These are phyloP conservation scores for Entomyzon cyanotis DNA, from an alignment of 2,113 vertebrate genomes.

Conservation along the genomic window DNA sequence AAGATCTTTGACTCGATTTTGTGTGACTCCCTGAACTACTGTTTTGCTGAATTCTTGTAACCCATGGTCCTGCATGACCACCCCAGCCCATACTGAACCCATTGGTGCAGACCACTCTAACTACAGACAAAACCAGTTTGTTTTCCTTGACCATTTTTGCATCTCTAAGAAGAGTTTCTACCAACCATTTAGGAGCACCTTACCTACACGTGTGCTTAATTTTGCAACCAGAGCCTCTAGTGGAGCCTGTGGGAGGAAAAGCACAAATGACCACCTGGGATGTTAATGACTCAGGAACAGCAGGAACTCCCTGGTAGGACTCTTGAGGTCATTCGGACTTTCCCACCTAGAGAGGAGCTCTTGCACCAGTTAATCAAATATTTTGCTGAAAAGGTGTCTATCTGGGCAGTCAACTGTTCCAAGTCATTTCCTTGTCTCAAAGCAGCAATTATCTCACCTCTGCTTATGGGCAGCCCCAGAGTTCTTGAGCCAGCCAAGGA, in stretches of 20 bases:
- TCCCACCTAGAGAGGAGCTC: background rate
- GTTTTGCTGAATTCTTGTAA: background rate
- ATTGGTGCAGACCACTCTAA: background rate
- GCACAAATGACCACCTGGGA: background rate
- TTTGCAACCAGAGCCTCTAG: background rate
- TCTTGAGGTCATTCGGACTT: background rate
- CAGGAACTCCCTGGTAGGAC: background rate
- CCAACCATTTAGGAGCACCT: background rate
- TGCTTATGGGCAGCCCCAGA: background rate
- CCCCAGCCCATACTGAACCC: background rate
- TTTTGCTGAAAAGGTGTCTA: background rate
- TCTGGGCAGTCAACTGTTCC: background rate
- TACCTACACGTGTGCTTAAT: background rate
- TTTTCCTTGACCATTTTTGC: background rate
- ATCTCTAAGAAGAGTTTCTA: background rate
- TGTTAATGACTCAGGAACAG: background rate
- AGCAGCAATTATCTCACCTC: background rate
- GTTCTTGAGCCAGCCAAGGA: background rate
- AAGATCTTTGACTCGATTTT: background rate
- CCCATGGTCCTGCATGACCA: background rate
- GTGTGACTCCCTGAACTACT: background rate
- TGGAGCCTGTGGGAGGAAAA: background rate
- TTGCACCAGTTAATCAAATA: background rate
- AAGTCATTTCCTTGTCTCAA: background rate
- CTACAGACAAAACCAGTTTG: background rate